Conservation (phyloP, 2,888 invertebrate species). For the Frankliniella fusca region DNA sequence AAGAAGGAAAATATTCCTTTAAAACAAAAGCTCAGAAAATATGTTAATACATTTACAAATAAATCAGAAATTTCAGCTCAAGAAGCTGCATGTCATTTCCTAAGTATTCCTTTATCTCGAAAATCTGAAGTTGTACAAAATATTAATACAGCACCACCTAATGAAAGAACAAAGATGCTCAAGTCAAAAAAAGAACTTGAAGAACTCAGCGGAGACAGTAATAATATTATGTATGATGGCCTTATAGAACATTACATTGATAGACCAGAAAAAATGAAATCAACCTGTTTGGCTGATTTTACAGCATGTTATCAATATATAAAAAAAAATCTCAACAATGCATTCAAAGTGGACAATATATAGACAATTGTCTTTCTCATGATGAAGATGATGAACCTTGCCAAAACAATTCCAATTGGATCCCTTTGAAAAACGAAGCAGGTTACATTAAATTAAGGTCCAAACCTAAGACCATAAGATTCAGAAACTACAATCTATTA, state of each 20-base stretch:
- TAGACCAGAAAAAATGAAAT: slow-evolving; percentile 39
- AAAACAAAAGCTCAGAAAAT: not conserved
- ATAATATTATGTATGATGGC: slow-evolving; percentile 33
- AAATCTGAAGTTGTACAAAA: not conserved
- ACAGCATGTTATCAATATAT: slow-evolving; percentile 36
- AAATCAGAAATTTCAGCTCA: not conserved
- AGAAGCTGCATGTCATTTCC: not conserved
- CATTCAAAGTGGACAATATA: not conserved
- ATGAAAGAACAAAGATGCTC: not conserved
- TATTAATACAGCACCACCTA: not conserved
- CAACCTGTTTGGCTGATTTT: slow-evolving; percentile 41
- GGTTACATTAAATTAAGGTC: slow-evolving; percentile 17
- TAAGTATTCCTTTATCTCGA: slow-evolving; percentile 32
- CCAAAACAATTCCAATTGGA: not conserved
- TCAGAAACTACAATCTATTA: too few species aligned
- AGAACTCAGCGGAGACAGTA: not conserved
- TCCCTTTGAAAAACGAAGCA: not conserved
- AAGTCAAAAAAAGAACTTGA: not conserved
- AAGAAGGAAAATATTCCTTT: not conserved
- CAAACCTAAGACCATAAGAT: slow-evolving; percentile 33
- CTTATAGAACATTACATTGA: slow-evolving; percentile 41
- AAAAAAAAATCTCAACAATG: not conserved
- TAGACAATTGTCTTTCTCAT: not conserved
- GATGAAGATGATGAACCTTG: not conserved
- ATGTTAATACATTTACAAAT: not conserved